phyloP scores from a whole-genome alignment of 2,797 vertebrate species.

The Pogoniulus pusillus region DNA sequence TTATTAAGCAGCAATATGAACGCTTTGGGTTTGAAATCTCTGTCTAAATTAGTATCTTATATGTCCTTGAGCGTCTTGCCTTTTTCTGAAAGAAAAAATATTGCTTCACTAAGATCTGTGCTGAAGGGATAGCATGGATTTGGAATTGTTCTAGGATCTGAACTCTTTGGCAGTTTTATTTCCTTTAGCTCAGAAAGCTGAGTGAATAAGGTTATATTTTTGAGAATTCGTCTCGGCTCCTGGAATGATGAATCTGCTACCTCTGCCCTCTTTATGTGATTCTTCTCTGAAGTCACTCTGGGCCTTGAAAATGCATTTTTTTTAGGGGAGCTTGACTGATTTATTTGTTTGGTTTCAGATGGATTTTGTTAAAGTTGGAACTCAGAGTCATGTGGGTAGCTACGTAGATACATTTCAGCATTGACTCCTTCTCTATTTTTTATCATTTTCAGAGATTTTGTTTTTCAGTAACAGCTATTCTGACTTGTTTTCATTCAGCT shows the following conservation, averaged over 20 bases:
- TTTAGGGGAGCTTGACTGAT: conserved; percentile 3
- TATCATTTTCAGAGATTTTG: neutral
- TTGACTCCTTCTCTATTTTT: neutral
- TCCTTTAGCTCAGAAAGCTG: neutral
- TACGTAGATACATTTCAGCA: neutral
- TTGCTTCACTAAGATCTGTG: neutral
- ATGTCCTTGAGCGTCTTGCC: neutral
- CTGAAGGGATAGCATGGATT: neutral
- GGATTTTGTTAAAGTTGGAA: conserved; percentile 48
- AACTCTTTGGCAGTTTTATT: neutral
- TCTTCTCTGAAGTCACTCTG: conserved; percentile 7
- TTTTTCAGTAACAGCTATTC: conserved; percentile 11
- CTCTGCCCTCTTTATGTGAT: neutral
- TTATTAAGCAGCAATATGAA: neutral
- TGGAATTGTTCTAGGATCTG: neutral
- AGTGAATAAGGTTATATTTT: neutral
- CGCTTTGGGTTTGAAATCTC: neutral
- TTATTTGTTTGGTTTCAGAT: conserved; percentile 10
- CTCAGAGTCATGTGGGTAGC: neutral
- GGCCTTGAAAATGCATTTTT: conserved; percentile 12
- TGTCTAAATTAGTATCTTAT: neutral
- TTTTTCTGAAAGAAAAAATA: neutral
- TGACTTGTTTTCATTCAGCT: neutral
- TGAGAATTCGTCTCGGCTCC: neutral
- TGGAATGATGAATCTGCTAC: conserved; percentile 2